A percentile compares a stretch with the other conserved stretches of the same genome.
phyloP scores from a whole-genome alignment of 2,888 invertebrate species.

The Euspilapteryx auroguttella region DNA sequence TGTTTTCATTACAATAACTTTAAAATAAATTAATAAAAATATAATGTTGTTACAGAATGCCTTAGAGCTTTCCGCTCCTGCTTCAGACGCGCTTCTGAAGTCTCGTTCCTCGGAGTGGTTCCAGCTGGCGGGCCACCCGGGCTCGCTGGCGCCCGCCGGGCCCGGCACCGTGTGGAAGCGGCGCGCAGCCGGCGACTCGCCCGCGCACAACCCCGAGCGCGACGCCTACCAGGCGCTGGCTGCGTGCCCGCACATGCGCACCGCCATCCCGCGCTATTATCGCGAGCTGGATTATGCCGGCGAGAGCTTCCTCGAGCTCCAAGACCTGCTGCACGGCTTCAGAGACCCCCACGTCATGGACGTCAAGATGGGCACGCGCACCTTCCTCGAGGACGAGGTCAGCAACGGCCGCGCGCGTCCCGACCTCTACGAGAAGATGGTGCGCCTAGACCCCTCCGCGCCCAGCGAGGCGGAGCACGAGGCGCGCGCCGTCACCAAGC shows the following conservation, averaged over 20 bases:
- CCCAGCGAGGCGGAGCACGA: slow-evolving; percentile 84
- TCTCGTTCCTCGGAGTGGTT: slow-evolving; percentile 77
- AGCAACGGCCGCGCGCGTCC: slow-evolving; percentile 79
- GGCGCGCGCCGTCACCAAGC: slow-evolving; percentile 85
- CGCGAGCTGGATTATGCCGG: slow-evolving; percentile 78
- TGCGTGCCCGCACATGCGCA: slow-evolving; percentile 69
- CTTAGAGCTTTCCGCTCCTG: slow-evolving; percentile 86
- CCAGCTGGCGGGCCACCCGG: slow-evolving; percentile 91
- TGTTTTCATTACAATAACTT: too few species aligned
- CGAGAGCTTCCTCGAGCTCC: slow-evolving; percentile 90
- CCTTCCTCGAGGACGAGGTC: slow-evolving; percentile 95
- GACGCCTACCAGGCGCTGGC: slow-evolving; percentile 79
- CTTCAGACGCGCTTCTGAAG: slow-evolving; percentile 81
- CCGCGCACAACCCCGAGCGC: slow-evolving; percentile 72
- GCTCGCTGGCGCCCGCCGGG: slow-evolving; percentile 90
- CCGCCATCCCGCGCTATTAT: slow-evolving; percentile 82
- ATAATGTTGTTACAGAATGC: slow-evolving; percentile 83
- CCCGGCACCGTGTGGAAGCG: slow-evolving; percentile 95
- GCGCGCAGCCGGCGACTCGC: slow-evolving; percentile 71
- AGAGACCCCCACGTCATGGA: slow-evolving; percentile 94
- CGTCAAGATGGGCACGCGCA: slow-evolving; percentile 95
- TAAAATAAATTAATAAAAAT: too few species aligned
- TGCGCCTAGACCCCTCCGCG: slow-evolving; percentile 83
- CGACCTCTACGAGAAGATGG: slow-evolving; percentile 96
- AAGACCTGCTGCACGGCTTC: slow-evolving; percentile 90